Base-by-base conservation (phyloP, 2,113 vertebrate species). In the Perccottus glenii region DNA sequence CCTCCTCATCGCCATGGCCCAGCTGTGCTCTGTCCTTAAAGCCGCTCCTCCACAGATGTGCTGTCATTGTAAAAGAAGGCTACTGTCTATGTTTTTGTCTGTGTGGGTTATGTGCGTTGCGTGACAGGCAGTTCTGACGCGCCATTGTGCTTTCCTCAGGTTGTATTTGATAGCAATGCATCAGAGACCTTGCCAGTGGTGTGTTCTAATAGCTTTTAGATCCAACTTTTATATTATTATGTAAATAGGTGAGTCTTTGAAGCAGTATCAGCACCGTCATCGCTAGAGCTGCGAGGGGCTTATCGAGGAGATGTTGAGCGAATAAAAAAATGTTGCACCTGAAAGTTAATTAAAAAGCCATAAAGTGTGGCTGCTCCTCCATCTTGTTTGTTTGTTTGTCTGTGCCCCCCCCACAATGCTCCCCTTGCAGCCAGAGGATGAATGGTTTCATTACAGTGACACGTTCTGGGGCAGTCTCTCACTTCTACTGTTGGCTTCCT, bases 381-480 rank as follows among this genome's bases (percentile, higher is more conserved):
- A 74, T 78, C 65, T 77, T 85, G 77, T 83, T 76, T 87, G 77
- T 83, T 76, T 87, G 82, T 86, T 80, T 78, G 78, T 87, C 64
- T 69, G 67, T 71, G 47, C 71, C 70, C 66, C 33, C 35, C 60
- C 49, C 68, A 16, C 57, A 51, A 56, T 6, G 56, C 58, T 64
- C 52, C 61, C 65, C 69, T 61, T 51, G 59, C 69, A 78, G 74
- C 73, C 77, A 66, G 36, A 84, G 72, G 83, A 89, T 86, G 83
- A 88, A 90, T 85, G 85, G 78, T 88, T 85, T 88, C 86, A 90
- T 90, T 90, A 90, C 79, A 81, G 73, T 85, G 85, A 87, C 86
- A 79, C 75, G 86, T 81, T 87, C 67, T 60, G 16, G 60, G 80
- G 80, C 80, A 71, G 71, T 79, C 66, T 76, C 77, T 83, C 77